Conservation (phyloP, 2,888 invertebrate species). For the Noctua janthe region DNA sequence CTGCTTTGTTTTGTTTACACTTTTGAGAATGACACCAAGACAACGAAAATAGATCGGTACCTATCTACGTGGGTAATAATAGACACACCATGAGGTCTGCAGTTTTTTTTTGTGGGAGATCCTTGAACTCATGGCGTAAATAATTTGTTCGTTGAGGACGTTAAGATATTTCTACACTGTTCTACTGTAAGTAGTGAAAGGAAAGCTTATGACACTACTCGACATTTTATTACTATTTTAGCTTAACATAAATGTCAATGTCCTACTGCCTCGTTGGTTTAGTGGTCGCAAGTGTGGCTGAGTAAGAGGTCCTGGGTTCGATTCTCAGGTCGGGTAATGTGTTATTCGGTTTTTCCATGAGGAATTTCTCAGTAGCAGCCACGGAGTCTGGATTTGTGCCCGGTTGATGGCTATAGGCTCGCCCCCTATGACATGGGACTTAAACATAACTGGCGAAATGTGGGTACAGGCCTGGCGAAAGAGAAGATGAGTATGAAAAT, state of each 20-base stretch:
- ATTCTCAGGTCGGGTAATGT: no score
- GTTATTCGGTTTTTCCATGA: no score
- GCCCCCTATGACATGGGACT: no score
- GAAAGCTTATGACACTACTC: neutral
- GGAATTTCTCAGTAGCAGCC: no score
- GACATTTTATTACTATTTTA: neutral
- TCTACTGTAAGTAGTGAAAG: neutral
- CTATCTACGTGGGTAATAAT: slow-evolving; percentile 1
- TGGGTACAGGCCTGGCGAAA: no score
- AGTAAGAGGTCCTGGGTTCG: no score
- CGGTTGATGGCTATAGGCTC: no score
- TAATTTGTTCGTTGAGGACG: slow-evolving; percentile 9
- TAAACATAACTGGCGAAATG: no score
- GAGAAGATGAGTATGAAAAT: neutral
- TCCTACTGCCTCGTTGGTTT: no score
- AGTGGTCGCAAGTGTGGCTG: no score
- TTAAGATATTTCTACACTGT: slow-evolving; percentile 18
- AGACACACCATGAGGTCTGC: slow-evolving; percentile 43
- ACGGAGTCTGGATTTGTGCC: no score
- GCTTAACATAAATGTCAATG: neutral
- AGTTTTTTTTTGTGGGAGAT: slow-evolving; percentile 25
- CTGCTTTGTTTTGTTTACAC: slow-evolving; percentile 35
- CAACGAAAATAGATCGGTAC: slow-evolving; percentile 35
- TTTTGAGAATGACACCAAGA: slow-evolving; percentile 39
- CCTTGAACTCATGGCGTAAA: slow-evolving; percentile 50